phyloP scores from a whole-genome alignment of 2,888 invertebrate species.

The Petrolisthes manimaculis region DNA sequence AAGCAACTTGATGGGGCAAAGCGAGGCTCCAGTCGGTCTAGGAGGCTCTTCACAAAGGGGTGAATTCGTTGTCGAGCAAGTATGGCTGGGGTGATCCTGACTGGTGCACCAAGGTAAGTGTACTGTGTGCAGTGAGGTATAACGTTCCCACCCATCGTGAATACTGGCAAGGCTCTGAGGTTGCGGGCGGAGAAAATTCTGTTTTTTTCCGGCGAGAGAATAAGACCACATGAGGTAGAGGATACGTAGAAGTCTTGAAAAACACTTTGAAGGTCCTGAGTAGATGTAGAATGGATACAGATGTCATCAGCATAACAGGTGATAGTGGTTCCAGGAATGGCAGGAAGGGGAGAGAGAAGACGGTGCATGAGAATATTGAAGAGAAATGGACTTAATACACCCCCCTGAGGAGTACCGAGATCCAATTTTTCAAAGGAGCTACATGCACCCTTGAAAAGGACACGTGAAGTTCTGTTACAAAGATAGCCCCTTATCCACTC shows the following conservation, averaged over 20 bases:
- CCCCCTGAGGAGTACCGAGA: too few species aligned
- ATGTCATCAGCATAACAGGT: not conserved
- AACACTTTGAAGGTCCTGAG: not conserved
- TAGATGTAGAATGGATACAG: not conserved
- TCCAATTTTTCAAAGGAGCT: not conserved
- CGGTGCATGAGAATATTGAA: too few species aligned
- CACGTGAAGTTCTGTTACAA: too few species aligned
- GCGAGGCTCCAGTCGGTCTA: not conserved
- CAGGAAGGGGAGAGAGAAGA: too few species aligned
- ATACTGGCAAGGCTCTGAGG: slow-evolving; percentile 20
- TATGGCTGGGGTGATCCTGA: not conserved
- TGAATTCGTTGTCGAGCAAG: not conserved
- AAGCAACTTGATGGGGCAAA: not conserved
- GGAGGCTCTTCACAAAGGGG: not conserved
- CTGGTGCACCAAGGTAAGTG: not conserved
- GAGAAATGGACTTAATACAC: not conserved
- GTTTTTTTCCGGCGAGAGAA: too few species aligned
- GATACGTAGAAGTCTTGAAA: too few species aligned
- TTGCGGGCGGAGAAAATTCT: too few species aligned
- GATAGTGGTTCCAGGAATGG: too few species aligned
- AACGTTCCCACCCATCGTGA: not conserved
- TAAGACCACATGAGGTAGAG: not conserved
- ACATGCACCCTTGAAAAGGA: slow-evolving; percentile 3
- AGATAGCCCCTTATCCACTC: not conserved
- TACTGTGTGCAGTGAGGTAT: slow-evolving; percentile 20